Evolutionary conservation across 2,888 invertebrate species (phyloP), one percentile per base, ranked within the genome.

Genomic region (Fabriciana adippe): DNA sequence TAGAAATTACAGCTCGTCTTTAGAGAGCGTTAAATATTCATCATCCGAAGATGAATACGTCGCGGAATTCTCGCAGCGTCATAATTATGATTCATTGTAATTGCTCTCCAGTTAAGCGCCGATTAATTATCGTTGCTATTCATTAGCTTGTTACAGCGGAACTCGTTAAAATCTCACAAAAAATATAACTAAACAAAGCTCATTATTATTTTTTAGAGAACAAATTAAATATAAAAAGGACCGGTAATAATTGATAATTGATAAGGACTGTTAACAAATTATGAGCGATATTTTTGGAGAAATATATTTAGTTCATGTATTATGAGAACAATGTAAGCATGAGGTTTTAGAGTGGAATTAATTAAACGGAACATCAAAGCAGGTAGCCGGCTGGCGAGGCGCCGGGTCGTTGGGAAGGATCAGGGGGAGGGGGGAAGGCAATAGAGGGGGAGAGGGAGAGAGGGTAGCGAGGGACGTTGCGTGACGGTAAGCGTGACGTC

Each of bases 281-380:
- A 13, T 11, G n/a, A 13, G 14, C 6, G 35, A 18, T 55, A 54
- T 60, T 50, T 55, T 55, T 13, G n/a, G 16, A 14, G 31, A 48
- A 61, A 48, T 54, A 47, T 45, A 66, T 55, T 21, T 55, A 50
- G 61, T 55, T 55, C 13, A 55, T 60, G 41, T 60, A 54, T 55
- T 50, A 55, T 35, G 50, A 61, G 54, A 16, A 55, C 50, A 66
- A 61, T 45, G 18, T 66, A 55, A 48, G 55, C 55, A 53, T 56
- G 45, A 41, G 21, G 59, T 68, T 66, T 64, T 61, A 61, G 65
- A 68, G 55, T 68, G 56, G 51, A 61, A 61, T 65, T 68, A 68
- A 65, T 68, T 65, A 61, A 65, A 56, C 47, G 47, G 51, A 47
- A 65, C 68, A 64, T 67, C 67, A 65, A 61, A 68, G 65, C 60